Percentiles rank a stretch among this genome's conserved stretches.
phyloP scores from a whole-genome alignment of 1,140 invertebrate genomes.

The Psilanteris sp. region DNA sequence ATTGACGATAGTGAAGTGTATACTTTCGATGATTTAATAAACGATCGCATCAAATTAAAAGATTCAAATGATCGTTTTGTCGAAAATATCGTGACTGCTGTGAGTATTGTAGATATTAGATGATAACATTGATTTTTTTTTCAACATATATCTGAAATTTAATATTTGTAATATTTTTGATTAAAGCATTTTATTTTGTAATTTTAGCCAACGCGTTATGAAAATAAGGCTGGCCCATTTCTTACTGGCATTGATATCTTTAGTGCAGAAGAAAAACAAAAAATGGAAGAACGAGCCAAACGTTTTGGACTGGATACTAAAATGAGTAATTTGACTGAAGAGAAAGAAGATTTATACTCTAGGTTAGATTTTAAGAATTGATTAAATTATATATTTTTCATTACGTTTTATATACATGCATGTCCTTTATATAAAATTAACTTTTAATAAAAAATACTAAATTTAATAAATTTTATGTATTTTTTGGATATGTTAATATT shows the following conservation, averaged over 20 bases:
- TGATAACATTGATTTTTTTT: too few relatives aligned
- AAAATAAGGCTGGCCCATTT: slow-evolving; percentile 80
- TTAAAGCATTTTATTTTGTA: neutral
- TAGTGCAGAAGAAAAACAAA: slow-evolving; percentile 83
- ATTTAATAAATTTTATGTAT: too few relatives aligned
- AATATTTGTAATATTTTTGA: too few relatives aligned
- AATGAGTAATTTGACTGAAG: slow-evolving; percentile 78
- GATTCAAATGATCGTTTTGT: slow-evolving; percentile 20
- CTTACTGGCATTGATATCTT: slow-evolving; percentile 82
- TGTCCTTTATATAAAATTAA: too few relatives aligned
- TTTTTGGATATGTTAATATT: neutral
- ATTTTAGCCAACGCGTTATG: slow-evolving; percentile 40
- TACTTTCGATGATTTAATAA: slow-evolving; percentile 54
- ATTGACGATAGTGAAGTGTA: slow-evolving; percentile 45
- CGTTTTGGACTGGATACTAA: slow-evolving; percentile 84
- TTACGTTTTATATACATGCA: too few relatives aligned
- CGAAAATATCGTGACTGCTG: neutral
- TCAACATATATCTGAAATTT: too few relatives aligned
- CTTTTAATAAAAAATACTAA: too few relatives aligned
- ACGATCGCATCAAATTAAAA: slow-evolving; percentile 38
- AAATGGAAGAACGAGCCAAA: slow-evolving; percentile 85
- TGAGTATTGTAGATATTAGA: too few relatives aligned
- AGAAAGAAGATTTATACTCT: slow-evolving; percentile 83
- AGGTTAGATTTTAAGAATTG: slow-evolving; percentile 69
- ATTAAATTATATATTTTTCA: too few relatives aligned